These are phyloP conservation scores for Oceanodroma tethys DNA, from an alignment of 2,113 vertebrate species.

Conservation along the genomic window DNA sequence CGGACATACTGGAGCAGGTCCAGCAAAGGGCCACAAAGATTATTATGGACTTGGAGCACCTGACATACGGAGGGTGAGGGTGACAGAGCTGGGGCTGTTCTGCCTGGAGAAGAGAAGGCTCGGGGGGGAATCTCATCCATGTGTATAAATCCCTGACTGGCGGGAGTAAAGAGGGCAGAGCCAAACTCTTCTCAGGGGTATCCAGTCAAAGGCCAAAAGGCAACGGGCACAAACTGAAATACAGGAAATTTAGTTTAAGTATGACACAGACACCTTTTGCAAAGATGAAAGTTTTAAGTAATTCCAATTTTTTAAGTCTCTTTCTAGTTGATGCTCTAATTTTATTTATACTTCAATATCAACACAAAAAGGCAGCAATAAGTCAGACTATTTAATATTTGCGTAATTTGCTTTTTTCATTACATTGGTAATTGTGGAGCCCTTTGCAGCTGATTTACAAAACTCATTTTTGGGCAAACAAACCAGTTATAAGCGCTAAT, in stretches of 20 bases:
- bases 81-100: background rate
- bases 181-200: background rate
- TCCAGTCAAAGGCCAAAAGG: background rate
- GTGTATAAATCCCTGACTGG: background rate
- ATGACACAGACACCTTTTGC: background rate
- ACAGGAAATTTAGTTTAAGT: background rate
- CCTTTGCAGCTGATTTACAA: constrained; percentile 21
- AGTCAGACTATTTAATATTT: background rate
- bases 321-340: background rate
- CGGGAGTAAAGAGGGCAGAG: background rate
- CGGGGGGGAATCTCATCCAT: background rate
- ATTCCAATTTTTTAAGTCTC: background rate
- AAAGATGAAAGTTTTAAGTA: background rate
- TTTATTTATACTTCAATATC: constrained; percentile 21
- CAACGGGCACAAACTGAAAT: background rate
- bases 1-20: background rate
- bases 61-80: background rate
- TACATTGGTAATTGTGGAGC: background rate
- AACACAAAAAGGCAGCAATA: background rate
- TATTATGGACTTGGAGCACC: background rate
- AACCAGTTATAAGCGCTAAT: background rate
- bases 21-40: background rate
- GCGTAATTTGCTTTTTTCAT: constrained; percentile 6
- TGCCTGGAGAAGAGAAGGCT: background rate
- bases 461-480: constrained; percentile 11